Evolutionary conservation across 64 coral and sea anemone species (phyloP).

Genomic region (Stylophora pistillata): DNA sequence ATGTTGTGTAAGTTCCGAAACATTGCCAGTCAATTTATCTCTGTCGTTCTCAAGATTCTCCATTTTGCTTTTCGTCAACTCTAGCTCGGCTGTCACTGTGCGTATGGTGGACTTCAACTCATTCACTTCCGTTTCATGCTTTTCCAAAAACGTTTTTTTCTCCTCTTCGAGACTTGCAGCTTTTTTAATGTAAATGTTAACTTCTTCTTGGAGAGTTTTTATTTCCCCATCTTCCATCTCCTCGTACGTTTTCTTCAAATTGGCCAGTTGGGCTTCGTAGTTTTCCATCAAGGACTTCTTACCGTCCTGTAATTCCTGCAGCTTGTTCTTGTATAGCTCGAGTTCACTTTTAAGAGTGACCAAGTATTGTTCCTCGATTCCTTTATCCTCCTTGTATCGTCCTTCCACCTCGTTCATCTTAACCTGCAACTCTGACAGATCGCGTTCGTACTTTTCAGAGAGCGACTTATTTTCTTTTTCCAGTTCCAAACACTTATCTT

Average conservation of each 20-base stretch:
- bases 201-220: constrained; percentile 89
- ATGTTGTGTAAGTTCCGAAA: constrained; percentile 42
- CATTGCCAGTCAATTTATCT: constrained; percentile 15
- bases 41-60: constrained; percentile 21
- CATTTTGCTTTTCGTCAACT: constrained; percentile 29
- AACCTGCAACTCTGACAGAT: constrained; percentile 71
- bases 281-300: constrained; percentile 82
- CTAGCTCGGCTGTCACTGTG: constrained; percentile 21
- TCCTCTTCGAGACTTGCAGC: constrained; percentile 72
- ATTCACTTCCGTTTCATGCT: constrained; percentile 31
- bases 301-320: constrained; percentile 76
- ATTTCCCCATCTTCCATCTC: constrained; percentile 87
- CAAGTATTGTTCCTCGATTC: constrained; percentile 71
- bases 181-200: constrained; percentile 87
- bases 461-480: constrained; percentile 88
- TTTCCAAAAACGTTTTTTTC: constrained; percentile 62
- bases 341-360: constrained; percentile 75
- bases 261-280: constrained; percentile 82
- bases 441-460: constrained; percentile 76
- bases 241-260: constrained; percentile 75
- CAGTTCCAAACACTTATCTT: constrained; percentile 72
- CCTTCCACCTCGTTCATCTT: constrained; percentile 89
- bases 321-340: constrained; percentile 80
- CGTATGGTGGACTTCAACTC: constrained; percentile 53
- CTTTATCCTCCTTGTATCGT: constrained; percentile 73